Conservation (phyloP, 37 sponge, comb jelly and placozoan species). For the Cladorhizidae sp. region DNA sequence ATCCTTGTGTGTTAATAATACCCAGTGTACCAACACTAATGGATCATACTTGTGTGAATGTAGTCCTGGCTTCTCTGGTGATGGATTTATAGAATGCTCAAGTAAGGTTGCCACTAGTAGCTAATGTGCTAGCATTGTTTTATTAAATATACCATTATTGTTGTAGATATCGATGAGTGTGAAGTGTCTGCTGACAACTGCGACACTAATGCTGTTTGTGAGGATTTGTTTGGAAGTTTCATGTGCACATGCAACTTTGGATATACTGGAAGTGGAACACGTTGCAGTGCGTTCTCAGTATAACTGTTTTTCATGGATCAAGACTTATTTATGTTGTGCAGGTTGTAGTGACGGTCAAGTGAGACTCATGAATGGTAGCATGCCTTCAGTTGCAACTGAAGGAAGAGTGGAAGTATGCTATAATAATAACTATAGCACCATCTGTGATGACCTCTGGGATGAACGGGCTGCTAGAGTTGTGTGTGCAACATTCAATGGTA, state of each 20-base stretch:
- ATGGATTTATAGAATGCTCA: conserved; percentile 17
- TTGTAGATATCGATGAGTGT: conserved; percentile 59
- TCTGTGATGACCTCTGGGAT: conserved; percentile 40
- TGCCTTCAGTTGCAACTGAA: background rate
- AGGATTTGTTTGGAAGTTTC: conserved; percentile 26
- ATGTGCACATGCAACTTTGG: conserved; percentile 42
- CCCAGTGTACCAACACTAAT: conserved; percentile 47
- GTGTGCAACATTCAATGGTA: conserved; percentile 3
- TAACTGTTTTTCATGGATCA: background rate
- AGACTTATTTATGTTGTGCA: background rate
- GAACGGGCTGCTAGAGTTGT: conserved; percentile 29
- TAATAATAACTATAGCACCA: conserved; percentile 27
- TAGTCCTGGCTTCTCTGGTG: conserved; percentile 36
- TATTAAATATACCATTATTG: background rate
- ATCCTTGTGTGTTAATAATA: background rate
- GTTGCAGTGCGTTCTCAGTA: background rate
- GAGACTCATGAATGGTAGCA: conserved; percentile 17
- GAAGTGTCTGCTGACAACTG: background rate
- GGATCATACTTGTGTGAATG: conserved; percentile 53
- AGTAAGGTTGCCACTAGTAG: conserved; percentile 4
- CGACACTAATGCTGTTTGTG: conserved; percentile 23
- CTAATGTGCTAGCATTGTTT: background rate
- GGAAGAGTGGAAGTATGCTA: conserved; percentile 34
- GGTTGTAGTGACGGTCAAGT: conserved; percentile 31
- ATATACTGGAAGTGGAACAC: conserved; percentile 17